Evolutionary conservation across 2,797 vertebrate species (phyloP).

Genomic region (Peromyscus eremicus): DNA sequence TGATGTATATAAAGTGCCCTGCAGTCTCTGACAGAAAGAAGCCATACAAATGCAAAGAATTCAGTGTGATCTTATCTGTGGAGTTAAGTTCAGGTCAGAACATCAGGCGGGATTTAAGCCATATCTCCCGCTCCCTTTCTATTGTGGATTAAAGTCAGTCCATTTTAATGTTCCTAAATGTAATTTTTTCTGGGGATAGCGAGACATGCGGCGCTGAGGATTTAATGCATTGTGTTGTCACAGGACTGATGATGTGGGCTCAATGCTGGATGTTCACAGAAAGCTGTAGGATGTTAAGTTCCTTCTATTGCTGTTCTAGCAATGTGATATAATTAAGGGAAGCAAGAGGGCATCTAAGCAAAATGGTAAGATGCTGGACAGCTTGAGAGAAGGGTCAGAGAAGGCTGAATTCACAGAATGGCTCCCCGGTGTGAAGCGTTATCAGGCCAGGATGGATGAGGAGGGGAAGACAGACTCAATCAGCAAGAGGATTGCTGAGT

Average conservation of each 20-base stretch:
- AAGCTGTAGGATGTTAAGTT: slow-evolving; percentile 56
- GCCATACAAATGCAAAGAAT: slow-evolving; percentile 74
- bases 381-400: slow-evolving; percentile 62
- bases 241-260: slow-evolving; percentile 65
- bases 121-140: slow-evolving; percentile 66
- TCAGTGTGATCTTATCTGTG: slow-evolving; percentile 70
- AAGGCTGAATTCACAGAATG: slow-evolving; percentile 56
- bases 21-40: slow-evolving; percentile 65
- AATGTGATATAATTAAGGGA: slow-evolving; percentile 70
- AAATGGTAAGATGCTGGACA: slow-evolving; percentile 50
- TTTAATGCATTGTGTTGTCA: slow-evolving; percentile 74
- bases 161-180: slow-evolving; percentile 75
- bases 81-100: slow-evolving; percentile 71
- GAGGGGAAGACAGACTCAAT: slow-evolving; percentile 2
- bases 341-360: slow-evolving; percentile 65
- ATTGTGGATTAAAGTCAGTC: slow-evolving; percentile 74
- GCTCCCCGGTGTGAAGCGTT: slow-evolving; percentile 37
- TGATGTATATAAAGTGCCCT: slow-evolving; percentile 66
- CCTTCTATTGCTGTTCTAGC: slow-evolving; percentile 51
- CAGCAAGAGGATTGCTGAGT: slow-evolving; percentile 76
- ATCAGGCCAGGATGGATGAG: slow-evolving; percentile 60
- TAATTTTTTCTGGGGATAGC: slow-evolving; percentile 47
- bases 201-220: slow-evolving; percentile 42
- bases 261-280: slow-evolving; percentile 47
- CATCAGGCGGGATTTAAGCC: slow-evolving; percentile 67